A percentile compares a stretch with the other conserved stretches of the same genome.
phyloP scores from a whole-genome alignment of 2,888 invertebrate genomes.

The Oeneis ivallda region DNA sequence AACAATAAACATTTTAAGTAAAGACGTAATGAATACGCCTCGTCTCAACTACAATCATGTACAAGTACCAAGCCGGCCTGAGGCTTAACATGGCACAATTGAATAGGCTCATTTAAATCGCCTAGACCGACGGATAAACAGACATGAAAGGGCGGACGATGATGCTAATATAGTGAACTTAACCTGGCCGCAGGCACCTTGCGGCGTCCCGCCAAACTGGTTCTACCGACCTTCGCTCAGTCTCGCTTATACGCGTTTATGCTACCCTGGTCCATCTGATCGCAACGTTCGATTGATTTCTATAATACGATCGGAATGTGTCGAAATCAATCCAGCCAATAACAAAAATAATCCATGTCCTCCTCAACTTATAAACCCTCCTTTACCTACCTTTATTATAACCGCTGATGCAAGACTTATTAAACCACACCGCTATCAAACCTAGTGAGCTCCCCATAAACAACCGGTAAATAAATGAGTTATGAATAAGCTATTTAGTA shows the following conservation, averaged over 20 bases:
- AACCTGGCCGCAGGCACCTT: constrained; percentile 77
- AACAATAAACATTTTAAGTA: background rate
- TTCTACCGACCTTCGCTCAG: constrained; percentile 73
- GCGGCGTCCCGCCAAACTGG: constrained; percentile 75
- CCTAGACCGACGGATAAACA: constrained; percentile 71
- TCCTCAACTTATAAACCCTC: background rate
- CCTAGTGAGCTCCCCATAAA: too few species aligned
- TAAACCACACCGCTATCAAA: background rate
- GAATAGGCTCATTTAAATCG: constrained; percentile 73
- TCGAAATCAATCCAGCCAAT: constrained; percentile 12
- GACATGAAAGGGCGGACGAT: constrained; percentile 77
- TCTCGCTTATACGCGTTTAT: constrained; percentile 64
- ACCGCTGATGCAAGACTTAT: background rate
- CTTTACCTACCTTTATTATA: background rate
- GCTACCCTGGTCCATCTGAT: constrained; percentile 67
- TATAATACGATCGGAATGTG: constrained; percentile 49
- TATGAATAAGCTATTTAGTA: too few species aligned
- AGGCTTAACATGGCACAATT: constrained; percentile 53
- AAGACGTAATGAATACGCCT: constrained; percentile 30
- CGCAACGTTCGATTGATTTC: constrained; percentile 67
- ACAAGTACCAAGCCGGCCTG: constrained; percentile 32
- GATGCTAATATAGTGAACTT: constrained; percentile 77
- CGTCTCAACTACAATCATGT: constrained; percentile 30
- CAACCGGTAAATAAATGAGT: background rate
- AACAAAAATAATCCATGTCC: constrained; percentile 7